Percentiles rank a stretch among this genome's conserved stretches.
Conservation (phyloP, 1,140 invertebrate species). For the Tetragonula clypearis region DNA sequence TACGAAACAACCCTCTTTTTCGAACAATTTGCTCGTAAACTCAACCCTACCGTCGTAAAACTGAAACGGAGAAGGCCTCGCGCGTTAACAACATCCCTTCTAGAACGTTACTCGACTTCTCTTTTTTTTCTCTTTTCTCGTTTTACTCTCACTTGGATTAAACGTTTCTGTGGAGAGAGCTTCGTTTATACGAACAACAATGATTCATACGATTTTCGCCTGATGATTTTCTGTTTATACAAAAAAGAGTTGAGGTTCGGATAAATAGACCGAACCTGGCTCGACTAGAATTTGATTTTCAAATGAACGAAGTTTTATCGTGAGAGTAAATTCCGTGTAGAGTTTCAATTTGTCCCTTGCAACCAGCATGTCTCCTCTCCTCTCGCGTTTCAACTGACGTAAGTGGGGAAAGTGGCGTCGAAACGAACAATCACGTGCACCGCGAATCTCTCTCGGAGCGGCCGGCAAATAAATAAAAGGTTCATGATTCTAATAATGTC, state of each 20-base stretch:
- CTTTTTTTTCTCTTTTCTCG: neutral
- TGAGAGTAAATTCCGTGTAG: too few species aligned
- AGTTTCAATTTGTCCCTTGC: neutral
- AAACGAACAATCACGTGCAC: constrained; percentile 35
- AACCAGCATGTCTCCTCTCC: neutral
- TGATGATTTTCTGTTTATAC: too few species aligned
- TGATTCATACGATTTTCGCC: too few species aligned
- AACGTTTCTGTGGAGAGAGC: neutral
- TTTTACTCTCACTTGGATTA: neutral
- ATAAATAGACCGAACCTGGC: too few species aligned
- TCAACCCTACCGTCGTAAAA: neutral
- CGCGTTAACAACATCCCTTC: neutral
- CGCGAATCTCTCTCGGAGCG: neutral
- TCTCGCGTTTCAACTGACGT: neutral
- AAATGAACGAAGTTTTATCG: too few species aligned
- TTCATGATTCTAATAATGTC: constrained; percentile 23
- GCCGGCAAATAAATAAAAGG: constrained; percentile 41
- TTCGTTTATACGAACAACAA: too few species aligned
- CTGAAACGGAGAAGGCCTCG: neutral
- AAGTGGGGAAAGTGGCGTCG: neutral
- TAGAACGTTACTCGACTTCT: neutral
- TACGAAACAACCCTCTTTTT: neutral
- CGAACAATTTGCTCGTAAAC: neutral
- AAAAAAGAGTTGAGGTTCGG: too few species aligned
- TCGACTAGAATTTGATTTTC: too few species aligned